Evolutionary conservation across 2,797 vertebrate genomes (phyloP), one percentile per base, ranked within the genome.

Genomic region (Sorex maritimensis): DNA sequence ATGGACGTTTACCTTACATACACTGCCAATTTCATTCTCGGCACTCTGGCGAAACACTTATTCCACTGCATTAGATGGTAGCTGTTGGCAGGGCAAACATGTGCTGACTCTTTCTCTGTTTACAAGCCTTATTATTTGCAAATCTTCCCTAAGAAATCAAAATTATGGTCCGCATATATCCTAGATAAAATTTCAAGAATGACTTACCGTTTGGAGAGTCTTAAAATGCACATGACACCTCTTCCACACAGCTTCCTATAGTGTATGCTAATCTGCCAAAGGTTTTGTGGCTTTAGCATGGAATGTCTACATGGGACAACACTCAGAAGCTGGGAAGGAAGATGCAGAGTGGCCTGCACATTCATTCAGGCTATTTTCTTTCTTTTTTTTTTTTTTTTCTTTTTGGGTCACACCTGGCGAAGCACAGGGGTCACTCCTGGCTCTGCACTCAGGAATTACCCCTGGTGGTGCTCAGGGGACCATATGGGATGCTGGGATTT

Each of bases 111-210:
- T 81, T 68, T 86, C 73, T 44, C 67, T 75, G 38, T 55, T 85
- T 88, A 68, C 74, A 85, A 49, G 75, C 83, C 90, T 86, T 52
- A 58, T 81, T 71, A 34, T 78, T 68, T 58, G 12, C 4, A 75
- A 65, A 28, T 86, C 38, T 63, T 52, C n/a, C 69, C 34, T 74
- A 83, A 86, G 68, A 88, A 78, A 88, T 83, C 24, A 78, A 52
- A 88, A 88, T 63, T 78, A 87, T 58, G 23, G 5, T 65, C 90
- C 77, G 24, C 46, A 55, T 61, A 23, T 10, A 58, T 52, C 41
- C 61, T 68, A 65, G 63, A 41, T 88, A 80, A 86, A 94, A 65
- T 26, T 80, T 93, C 67, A 77, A 90, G 88, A 55, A 92, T 93
- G 49, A 61, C 63, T 82, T 52, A 21, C 44, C 77, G 69, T 74